phyloP scores from a whole-genome alignment of 2,888 invertebrate species.

The Mesorhabditis spiculigera region DNA sequence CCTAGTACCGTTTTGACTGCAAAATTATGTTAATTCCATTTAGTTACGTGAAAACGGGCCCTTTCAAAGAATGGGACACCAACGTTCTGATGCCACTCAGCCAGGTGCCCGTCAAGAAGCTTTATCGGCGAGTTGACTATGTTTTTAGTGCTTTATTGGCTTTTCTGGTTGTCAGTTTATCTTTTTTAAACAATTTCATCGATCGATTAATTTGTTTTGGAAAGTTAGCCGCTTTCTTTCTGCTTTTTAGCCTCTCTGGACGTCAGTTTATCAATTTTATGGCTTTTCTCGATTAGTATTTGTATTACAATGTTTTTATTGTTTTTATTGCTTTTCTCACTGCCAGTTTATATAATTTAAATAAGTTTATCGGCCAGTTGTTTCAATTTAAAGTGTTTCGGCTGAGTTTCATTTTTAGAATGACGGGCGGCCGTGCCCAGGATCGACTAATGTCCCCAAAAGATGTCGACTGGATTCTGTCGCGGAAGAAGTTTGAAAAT shows the following conservation, averaged over 20 bases:
- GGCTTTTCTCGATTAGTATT: no score
- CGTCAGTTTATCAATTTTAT: no score
- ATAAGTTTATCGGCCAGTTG: no score
- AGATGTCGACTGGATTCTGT: constrained; percentile 52
- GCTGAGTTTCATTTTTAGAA: constrained; percentile 23
- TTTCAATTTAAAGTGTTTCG: no score
- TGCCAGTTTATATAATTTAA: no score
- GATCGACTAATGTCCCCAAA: constrained; percentile 49
- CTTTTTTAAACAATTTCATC: constrained; percentile 3
- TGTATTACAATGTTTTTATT: no score
- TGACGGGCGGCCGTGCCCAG: constrained; percentile 49
- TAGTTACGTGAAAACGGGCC: constrained; percentile 36
- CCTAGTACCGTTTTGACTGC: background rate
- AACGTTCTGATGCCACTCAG: constrained; percentile 54
- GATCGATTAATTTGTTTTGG: background rate
- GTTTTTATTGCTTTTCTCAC: no score
- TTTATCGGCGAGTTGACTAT: constrained; percentile 40
- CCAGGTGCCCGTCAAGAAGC: constrained; percentile 53
- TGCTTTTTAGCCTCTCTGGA: no score
- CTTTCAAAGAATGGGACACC: constrained; percentile 55
- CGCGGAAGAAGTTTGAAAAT: constrained; percentile 42
- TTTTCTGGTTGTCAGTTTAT: background rate
- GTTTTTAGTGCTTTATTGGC: background rate
- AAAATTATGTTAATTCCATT: background rate
- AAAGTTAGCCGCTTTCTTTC: background rate